Evolutionary conservation across 2,797 vertebrate species (phyloP).

Genomic region (Rhynchotus rufescens): DNA sequence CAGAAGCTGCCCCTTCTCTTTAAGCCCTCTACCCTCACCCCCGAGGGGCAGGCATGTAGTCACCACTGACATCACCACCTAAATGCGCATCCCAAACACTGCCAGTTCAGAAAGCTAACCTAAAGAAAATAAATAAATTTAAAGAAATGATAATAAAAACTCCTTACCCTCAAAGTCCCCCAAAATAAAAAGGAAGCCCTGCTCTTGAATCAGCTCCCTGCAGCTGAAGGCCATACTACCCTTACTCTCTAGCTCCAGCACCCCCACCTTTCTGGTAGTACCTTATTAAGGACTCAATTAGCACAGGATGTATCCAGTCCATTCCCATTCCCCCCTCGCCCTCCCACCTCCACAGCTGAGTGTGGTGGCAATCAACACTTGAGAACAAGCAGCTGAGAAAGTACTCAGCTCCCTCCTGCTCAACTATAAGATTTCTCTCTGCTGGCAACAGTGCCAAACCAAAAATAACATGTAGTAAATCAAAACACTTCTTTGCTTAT

Average conservation of each 20-base stretch:
- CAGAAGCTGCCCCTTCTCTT: neutral
- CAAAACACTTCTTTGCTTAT: conserved; percentile 1
- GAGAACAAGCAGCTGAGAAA: neutral
- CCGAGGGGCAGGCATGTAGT: fast-evolving
- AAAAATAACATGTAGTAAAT: neutral
- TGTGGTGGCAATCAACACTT: neutral
- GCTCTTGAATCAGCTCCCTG: neutral
- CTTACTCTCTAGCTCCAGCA: neutral
- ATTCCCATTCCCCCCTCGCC: neutral
- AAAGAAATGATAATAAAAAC: neutral
- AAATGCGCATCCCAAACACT: neutral
- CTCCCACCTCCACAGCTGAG: neutral
- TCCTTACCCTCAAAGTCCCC: neutral
- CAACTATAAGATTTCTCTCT: neutral
- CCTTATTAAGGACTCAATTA: neutral
- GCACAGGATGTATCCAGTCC: fast-evolving
- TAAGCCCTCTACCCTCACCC: neutral
- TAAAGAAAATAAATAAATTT: neutral
- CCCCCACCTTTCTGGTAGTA: neutral
- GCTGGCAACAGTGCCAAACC: neutral
- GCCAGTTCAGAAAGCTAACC: neutral
- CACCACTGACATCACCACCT: neutral
- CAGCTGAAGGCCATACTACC: neutral
- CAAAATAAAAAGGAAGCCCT: neutral
- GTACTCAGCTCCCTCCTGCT: neutral